Evolutionary conservation across 2,113 vertebrate genomes (phyloP), one percentile per base, ranked within the genome.

Genomic region (Dipodomys stephensi): DNA sequence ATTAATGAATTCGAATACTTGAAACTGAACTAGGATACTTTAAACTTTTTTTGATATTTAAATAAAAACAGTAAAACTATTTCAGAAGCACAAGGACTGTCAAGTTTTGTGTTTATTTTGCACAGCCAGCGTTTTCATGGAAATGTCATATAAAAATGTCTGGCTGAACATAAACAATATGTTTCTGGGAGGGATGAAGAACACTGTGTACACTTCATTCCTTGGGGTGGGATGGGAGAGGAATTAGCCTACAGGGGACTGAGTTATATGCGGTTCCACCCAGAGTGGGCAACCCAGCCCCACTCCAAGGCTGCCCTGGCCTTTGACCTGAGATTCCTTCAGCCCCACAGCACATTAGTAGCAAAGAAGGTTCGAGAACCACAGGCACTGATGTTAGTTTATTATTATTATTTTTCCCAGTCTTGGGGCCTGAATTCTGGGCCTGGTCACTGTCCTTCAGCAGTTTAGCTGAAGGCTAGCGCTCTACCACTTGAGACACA

Each of bases 71-170:
- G 10, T 25, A n/a, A 85, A 71, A 28, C 23, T 53, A 39, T 25
- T 39, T 82, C 25, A 84, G 32, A 81, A 86, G 69, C 65, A 65
- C 7, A 0, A 64, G 32, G 53, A 84, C 19, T 28, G 7, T 72
- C 6, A 74, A 0, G 28, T 77, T n/a, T 84, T 46, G 78, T 64
- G 57, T 30, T 74, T 78, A 72, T 53, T 27, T 64, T 88, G n/a
- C 18, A 83, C 30, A 65, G 76, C 20, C 22, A 78, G 23, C 22
- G 28, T 78, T 74, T 83, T 35, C 35, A 79, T 32, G 32, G n/a
- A 90, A 84, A 57, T 7, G 27, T 69, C 78, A 79, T 88, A 30
- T 82, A 72, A 94, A 60, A 32, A 16, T 74, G 84, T 79, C 25
- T 44, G 39, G 22, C 10, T 49, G 62, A 62, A 30, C 30, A 22